Evolutionary conservation across 2,888 invertebrate species (phyloP), one percentile per base, ranked within the genome.

Genomic region (Cylindroiulus punctatus): DNA sequence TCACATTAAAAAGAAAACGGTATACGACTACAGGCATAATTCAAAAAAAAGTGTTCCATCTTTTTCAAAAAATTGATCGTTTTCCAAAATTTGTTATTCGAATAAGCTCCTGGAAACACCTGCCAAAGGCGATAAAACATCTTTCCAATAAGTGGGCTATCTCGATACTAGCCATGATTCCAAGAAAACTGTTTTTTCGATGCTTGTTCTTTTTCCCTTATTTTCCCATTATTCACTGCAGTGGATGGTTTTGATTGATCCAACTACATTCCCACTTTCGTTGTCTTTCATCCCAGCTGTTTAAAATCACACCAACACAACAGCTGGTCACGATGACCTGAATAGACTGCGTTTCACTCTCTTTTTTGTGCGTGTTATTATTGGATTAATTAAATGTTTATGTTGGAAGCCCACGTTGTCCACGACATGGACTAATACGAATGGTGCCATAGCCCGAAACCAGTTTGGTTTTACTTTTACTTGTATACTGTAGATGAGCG

Each of bases 261-360:
- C 0, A 30, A 0, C 22, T 26, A 52, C 52, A n/a, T 76, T 76
- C 17, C 76, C 30, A 76, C 65, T 26, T 12, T 65, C 22, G 65
- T 26, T 65, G 22, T 65, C 65, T 65, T 65, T 65, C 65, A 65
- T 65, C 8, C 65, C 76, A 76, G 76, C 26, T 76, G 76, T 76
- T 76, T 76, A 30, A 76, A 22, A 76, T 76, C 76, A 30, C 76
- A 30, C 14, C 76, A 30, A 30, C 30, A 30, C 30, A 76, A 14
- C 76, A 76, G 76, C 76, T 76, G 76, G 76, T 30, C 76, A 76
- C 30, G 30, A 76, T 76, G 76, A 76, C 76, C 76, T 30, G 76
- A 76, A 76, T 76, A 76, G 12, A 14, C 76, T 30, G 76, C 12
- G 76, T 76, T 30, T 76, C 12, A 14, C 7, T 26, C 30, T 12